Conservation (phyloP, 2,797 vertebrate species). For the Zenarchopterus dispar region DNA sequence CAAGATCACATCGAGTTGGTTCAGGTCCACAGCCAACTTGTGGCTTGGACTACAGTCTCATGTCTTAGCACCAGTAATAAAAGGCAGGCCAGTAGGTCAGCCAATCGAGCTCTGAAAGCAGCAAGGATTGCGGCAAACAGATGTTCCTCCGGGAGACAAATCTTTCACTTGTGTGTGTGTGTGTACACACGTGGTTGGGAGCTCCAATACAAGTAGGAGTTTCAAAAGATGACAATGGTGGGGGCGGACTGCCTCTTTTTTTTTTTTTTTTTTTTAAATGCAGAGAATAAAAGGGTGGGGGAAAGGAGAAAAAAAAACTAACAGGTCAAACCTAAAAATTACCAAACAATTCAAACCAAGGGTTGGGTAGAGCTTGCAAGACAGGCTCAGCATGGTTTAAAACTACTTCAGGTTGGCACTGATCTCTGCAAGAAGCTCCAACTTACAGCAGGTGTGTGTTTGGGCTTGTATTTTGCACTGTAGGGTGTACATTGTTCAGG, state of each 20-base stretch:
- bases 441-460: conserved; percentile 60
- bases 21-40: conserved; percentile 55
- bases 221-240: conserved; percentile 28
- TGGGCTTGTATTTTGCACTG: conserved; percentile 63
- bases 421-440: conserved; percentile 26
- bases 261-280: conserved; percentile 4
- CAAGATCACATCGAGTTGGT: conserved; percentile 4
- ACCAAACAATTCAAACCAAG: conserved; percentile 12
- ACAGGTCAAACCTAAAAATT: conserved; percentile 34
- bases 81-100: conserved; percentile 76
- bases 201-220: not conserved
- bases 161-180: conserved; percentile 22
- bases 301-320: not conserved
- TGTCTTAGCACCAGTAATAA: conserved; percentile 35
- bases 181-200: not conserved
- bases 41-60: conserved; percentile 31
- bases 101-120: conserved; percentile 67
- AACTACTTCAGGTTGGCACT: conserved; percentile 21
- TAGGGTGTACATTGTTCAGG: conserved; percentile 36
- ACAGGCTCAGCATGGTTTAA: conserved; percentile 56
- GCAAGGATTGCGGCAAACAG: conserved; percentile 77
- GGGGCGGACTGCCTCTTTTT: not conserved
- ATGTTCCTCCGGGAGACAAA: conserved; percentile 70
- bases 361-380: conserved; percentile 38
- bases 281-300: not conserved